Base-by-base conservation (phyloP, 1,140 invertebrate species). In the Drosophila biarmipes region DNA sequence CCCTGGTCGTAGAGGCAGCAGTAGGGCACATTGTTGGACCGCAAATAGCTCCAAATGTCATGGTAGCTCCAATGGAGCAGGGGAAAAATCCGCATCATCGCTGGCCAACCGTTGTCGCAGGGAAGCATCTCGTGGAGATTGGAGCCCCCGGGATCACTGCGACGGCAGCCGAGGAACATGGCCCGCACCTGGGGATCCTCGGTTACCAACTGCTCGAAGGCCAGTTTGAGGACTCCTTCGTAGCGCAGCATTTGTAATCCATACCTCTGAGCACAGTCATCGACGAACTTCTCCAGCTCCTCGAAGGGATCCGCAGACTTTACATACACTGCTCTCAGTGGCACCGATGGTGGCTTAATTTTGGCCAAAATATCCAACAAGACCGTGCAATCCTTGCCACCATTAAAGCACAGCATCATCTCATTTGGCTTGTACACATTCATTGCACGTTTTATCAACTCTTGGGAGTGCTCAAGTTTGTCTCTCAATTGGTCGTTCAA, bases 331-430 rank as follows among this genome's bases (percentile, higher is more conserved):
- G 95, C 93, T 85, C 94, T 94, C 10, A 97, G 27, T 2, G 46
- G 74, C 49, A 76, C 61, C 54, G 43, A 37, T 12, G 31, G 42
- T 0, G 49, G 45, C 10, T 34, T 21, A 7, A 52, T n/a, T 27
- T 57, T 79, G 14, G 59, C 21, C 7, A 90, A n/a, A 21, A 99
- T 90, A 92, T 99, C 96, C 52, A 99, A 92, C 17, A 99, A 92
- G 2, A 96, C 97, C 6, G 97, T 98, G 90, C 98, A 99, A 93
- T 99, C 98, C 93, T 99, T 99, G 2, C 98, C 98, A 12, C 98
- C 98, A 93, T 99, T 99, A 87, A 99, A 99, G 61, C 97, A 96
- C 40, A 99, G 77, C 91, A 97, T 97, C 46, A 97, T 91, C 92
- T 97, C 95, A 63, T 96, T 94, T 12, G 94, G 66, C 31, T 93